Evolutionary conservation across 2,888 invertebrate genomes (phyloP).

Genomic region (Invenusta paracnida): DNA sequence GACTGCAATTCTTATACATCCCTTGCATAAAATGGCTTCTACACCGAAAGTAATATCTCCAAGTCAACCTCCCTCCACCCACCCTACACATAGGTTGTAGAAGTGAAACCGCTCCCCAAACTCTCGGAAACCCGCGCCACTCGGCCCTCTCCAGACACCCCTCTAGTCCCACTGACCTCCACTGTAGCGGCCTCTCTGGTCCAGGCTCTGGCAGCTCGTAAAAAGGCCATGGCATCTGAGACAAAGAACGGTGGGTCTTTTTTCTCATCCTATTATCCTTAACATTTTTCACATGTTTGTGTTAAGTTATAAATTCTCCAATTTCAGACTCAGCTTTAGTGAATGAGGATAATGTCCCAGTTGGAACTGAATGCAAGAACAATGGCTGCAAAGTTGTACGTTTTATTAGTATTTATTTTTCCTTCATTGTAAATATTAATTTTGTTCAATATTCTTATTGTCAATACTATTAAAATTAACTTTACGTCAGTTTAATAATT

Average conservation of each 20-base stretch:
- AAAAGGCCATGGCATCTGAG: not conserved
- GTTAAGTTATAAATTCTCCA: no score
- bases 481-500: no score
- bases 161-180: not conserved
- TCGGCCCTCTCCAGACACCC: slow-evolving; percentile 48
- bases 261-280: no score
- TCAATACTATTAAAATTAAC: no score
- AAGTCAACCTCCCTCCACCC: no score
- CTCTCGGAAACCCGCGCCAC: slow-evolving; percentile 52
- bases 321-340: not conserved
- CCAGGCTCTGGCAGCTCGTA: slow-evolving; percentile 14
- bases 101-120: slow-evolving; percentile 38
- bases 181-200: not conserved
- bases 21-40: no score
- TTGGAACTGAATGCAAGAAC: slow-evolving; percentile 80
- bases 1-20: no score
- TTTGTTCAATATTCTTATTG: no score
- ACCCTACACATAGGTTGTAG: not conserved
- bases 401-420: no score
- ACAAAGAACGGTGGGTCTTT: not conserved
- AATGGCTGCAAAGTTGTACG: slow-evolving; percentile 70
- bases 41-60: no score
- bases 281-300: no score
- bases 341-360: slow-evolving; percentile 49
- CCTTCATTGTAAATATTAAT: no score